Evolutionary conservation across 2,113 vertebrate genomes (phyloP).

Genomic region (Takifugu bimaculatus): DNA sequence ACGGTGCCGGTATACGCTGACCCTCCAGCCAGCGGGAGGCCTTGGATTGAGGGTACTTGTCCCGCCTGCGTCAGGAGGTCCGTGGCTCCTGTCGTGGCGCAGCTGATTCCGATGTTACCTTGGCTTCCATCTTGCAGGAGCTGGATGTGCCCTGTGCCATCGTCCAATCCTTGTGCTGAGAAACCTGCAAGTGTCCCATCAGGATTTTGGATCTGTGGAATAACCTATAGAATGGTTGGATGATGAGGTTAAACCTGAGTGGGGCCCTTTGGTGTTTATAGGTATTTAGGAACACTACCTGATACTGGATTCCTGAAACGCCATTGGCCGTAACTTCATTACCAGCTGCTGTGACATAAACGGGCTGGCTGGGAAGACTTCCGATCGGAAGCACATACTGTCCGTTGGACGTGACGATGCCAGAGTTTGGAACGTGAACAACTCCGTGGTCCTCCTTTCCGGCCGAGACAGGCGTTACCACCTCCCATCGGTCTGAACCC

Average conservation of each 20-base stretch:
- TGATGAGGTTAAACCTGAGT: not conserved
- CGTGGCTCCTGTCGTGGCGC: slow-evolving; percentile 76
- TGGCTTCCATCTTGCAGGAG: slow-evolving; percentile 89
- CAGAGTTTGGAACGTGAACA: slow-evolving; percentile 89
- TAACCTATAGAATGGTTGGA: slow-evolving; percentile 77
- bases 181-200: slow-evolving; percentile 89
- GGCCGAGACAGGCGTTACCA: slow-evolving; percentile 85
- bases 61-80: slow-evolving; percentile 91
- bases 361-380: slow-evolving; percentile 93
- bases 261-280: too few relatives aligned
- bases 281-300: slow-evolving; percentile 38
- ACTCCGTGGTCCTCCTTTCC: slow-evolving; percentile 94
- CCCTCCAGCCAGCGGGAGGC: slow-evolving; percentile 83
- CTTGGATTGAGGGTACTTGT: slow-evolving; percentile 89
- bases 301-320: slow-evolving; percentile 91
- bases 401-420: slow-evolving; percentile 91
- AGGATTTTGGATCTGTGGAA: slow-evolving; percentile 94
- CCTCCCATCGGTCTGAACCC: slow-evolving; percentile 94
- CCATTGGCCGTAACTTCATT: slow-evolving; percentile 85
- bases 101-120: slow-evolving; percentile 75
- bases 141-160: slow-evolving; percentile 88
- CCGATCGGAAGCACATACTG: slow-evolving; percentile 97
- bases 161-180: slow-evolving; percentile 82
- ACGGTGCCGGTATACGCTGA: slow-evolving; percentile 86
- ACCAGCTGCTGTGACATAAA: slow-evolving; percentile 93